These are phyloP conservation scores for Bubo bubo DNA, from an alignment of 2,113 vertebrate species.

Conservation along the genomic window DNA sequence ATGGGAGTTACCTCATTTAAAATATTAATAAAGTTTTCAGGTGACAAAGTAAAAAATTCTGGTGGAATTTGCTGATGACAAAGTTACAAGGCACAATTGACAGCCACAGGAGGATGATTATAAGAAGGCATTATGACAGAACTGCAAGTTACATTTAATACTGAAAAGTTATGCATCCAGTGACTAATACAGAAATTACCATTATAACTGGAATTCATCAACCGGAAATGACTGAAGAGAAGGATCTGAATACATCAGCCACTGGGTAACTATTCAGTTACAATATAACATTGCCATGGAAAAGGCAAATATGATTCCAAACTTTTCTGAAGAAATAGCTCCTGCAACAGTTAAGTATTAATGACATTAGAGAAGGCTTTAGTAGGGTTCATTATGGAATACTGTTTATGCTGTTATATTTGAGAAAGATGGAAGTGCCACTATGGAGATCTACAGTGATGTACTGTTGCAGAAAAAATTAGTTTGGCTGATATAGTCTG, in stretches of 20 bases:
- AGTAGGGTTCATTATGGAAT: background rate
- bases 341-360: background rate
- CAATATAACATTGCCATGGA: background rate
- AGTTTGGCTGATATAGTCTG: background rate
- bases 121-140: background rate
- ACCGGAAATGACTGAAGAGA: background rate
- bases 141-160: background rate
- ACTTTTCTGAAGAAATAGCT: background rate
- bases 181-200: background rate
- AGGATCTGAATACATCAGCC: background rate
- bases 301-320: background rate
- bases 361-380: background rate
- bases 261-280: background rate
- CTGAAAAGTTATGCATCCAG: background rate
- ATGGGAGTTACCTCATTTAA: background rate
- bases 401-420: accelerated
- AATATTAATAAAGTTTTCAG: background rate
- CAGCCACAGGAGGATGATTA: background rate
- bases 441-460: accelerated
- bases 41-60: background rate
- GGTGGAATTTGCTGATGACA: background rate
- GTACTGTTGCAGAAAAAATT: background rate
- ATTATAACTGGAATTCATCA: background rate
- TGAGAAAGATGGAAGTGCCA: background rate
- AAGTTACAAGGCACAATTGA: background rate